phyloP scores from a whole-genome alignment of 2,113 vertebrate species.

The Dunckerocampus dactyliophorus region DNA sequence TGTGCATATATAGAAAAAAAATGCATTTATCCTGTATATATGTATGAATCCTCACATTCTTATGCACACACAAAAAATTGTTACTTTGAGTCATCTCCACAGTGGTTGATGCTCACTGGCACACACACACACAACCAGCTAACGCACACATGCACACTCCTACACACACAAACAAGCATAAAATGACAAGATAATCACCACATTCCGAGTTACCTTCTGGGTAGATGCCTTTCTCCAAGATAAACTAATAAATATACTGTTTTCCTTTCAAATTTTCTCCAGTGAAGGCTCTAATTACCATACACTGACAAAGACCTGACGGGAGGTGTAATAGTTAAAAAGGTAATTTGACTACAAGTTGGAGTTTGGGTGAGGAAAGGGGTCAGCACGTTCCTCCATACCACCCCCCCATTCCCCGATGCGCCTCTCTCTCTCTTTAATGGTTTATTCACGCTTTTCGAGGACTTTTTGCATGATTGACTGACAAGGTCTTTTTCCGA shows the following conservation, averaged over 20 bases:
- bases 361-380: conserved; percentile 65
- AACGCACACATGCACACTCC: conserved; percentile 13
- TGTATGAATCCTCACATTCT: conserved; percentile 34
- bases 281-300: conserved; percentile 73
- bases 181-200: conserved; percentile 80
- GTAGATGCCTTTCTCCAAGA: conserved; percentile 68
- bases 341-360: conserved; percentile 77
- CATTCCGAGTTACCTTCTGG: conserved; percentile 79
- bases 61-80: conserved; percentile 14
- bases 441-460: conserved; percentile 68
- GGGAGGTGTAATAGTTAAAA: conserved; percentile 78
- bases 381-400: conserved; percentile 53
- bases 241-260: conserved; percentile 81
- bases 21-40: conserved; percentile 9
- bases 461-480: conserved; percentile 74
- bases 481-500: conserved; percentile 76
- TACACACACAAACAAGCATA: conserved; percentile 45
- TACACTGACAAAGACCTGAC: conserved; percentile 73
- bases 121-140: conserved; percentile 19
- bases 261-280: conserved; percentile 72
- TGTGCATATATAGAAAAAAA: conserved; percentile 15
- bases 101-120: conserved; percentile 11
- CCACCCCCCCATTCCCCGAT: conserved; percentile 23
- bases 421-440: conserved; percentile 58
- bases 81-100: conserved; percentile 34